phyloP scores from a whole-genome alignment of 2,888 invertebrate species.

The Neoaliturus tenellus region DNA sequence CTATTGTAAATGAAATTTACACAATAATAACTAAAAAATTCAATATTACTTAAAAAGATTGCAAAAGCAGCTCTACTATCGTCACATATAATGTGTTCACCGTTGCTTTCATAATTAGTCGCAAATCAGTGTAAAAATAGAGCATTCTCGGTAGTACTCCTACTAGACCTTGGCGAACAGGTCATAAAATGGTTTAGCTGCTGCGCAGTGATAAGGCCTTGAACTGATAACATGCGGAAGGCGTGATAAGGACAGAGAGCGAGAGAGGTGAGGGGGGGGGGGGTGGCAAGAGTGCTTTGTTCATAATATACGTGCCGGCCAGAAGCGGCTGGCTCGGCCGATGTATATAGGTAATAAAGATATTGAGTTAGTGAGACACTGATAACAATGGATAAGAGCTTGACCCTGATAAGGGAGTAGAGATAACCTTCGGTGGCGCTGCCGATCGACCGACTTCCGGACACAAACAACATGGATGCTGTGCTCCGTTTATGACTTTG shows the following conservation, averaged over 20 bases:
- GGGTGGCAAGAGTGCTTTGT: neutral
- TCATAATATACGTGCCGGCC: neutral
- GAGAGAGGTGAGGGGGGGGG: neutral
- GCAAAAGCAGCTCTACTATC: no score
- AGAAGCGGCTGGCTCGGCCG: neutral
- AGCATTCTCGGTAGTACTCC: no score
- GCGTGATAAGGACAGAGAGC: no score
- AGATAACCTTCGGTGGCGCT: neutral
- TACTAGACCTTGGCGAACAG: neutral
- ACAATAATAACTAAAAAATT: no score
- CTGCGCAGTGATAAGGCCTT: neutral
- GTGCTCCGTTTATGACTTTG: neutral
- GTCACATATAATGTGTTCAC: no score
- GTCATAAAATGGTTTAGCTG: neutral
- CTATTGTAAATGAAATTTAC: no score
- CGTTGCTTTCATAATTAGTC: no score
- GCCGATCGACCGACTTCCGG: neutral
- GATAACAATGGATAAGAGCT: neutral
- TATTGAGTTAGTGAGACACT: neutral
- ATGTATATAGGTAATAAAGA: neutral
- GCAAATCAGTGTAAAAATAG: no score
- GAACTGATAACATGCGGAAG: neutral
- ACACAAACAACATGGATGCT: neutral
- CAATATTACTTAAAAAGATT: no score
- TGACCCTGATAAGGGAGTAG: neutral